A percentile compares a stretch with the other conserved stretches of the same genome.
Evolutionary conservation across 2,797 vertebrate genomes (phyloP).

Genomic region (Gallinago solitaria): DNA sequence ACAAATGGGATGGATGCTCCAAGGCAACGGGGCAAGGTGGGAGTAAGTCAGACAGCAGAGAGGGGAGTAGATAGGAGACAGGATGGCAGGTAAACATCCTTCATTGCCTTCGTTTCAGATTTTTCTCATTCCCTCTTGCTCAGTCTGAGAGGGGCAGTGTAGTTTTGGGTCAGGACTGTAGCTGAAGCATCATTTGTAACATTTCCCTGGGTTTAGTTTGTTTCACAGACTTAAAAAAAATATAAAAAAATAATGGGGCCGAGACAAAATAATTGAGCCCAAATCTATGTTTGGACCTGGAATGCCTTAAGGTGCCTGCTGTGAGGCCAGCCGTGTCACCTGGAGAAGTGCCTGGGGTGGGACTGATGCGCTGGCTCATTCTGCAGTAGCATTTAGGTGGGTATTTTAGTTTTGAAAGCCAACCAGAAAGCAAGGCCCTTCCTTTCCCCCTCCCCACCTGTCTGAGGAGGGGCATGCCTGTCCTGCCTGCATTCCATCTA

Average conservation of each 20-base stretch:
- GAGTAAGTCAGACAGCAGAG: neutral
- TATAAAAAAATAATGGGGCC: too few relatives aligned
- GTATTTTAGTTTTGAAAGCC: neutral
- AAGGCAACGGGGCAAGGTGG: neutral
- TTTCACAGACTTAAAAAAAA: neutral
- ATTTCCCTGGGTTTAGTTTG: neutral
- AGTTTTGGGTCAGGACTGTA: neutral
- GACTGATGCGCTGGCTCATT: neutral
- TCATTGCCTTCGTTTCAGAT: neutral
- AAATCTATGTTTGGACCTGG: neutral
- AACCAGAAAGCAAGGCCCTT: neutral
- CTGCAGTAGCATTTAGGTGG: neutral
- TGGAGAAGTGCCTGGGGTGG: neutral
- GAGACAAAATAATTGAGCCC: neutral
- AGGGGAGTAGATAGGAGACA: neutral
- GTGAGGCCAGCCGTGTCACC: neutral
- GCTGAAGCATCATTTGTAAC: neutral
- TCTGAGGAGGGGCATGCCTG: neutral
- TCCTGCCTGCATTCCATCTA: neutral
- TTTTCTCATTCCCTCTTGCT: neutral
- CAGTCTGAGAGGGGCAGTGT: neutral
- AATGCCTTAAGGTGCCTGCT: neutral
- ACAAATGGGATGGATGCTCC: neutral
- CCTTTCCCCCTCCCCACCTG: neutral
- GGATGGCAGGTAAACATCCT: neutral